Evolutionary conservation across 2,888 invertebrate genomes (phyloP), one percentile per base, ranked within the genome.

Genomic region (Carabus problematicus): DNA sequence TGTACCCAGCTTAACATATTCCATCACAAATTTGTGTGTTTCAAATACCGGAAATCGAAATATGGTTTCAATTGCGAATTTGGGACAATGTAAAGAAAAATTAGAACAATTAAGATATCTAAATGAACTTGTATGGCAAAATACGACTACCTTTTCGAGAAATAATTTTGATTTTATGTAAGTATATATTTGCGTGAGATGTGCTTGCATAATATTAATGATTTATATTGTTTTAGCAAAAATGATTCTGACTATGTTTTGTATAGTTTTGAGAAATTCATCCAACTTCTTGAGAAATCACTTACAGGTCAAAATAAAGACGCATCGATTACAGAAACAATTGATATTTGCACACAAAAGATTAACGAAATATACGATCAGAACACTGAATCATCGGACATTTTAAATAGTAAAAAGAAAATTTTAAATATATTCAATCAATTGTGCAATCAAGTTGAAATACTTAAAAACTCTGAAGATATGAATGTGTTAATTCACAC

Each of bases 111-210:
- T 89, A 43, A 80, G 78, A 42, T 79, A 78, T 3, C 74, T 90
- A 12, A 84, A 85, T 72, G 82, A 84, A 71, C 79, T 85, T 9
- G 73, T 90, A 6, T 90, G 90, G 90, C 85, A 84, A 68, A 89
- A 90, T 76, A 83, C 86, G 58, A 82, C 83, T 0, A 82, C 84
- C 0, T 74, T 89, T 19, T 84, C 85, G 56, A 79, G 83, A 0
- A 74, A 80, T 4, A 79, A 82, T 42, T 80, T 82, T 4, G 78
- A 85, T 71, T 84, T 83, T 76, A 71, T 83, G 84, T 85, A 77
- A 81, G 85, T 82, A 71, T 14, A 62, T 47, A 58, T 52, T 19
- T 18, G 19, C 29, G 29, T 11, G 3, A 55, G 11, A 7, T 29
- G 14, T 16, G 12, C 18, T 18, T 18, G n/a, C 9, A 12, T n/a